Percentiles rank a stretch among this genome's conserved stretches.
phyloP scores from a whole-genome alignment of 92 coral and sea anemone genomes.

The Porites cylindrica region DNA sequence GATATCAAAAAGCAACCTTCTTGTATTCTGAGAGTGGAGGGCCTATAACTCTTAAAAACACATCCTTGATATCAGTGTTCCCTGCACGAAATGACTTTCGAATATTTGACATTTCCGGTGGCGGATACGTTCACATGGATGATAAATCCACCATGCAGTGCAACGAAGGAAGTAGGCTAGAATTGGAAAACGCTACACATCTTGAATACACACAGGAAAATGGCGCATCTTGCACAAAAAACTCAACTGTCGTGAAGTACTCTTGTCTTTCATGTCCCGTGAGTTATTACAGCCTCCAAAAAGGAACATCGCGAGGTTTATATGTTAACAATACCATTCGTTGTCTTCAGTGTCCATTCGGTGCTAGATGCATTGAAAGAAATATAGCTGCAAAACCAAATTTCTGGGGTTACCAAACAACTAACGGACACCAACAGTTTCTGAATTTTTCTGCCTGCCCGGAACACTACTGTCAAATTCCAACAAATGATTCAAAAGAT shows the following conservation, averaged over 20 bases:
- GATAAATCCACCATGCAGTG: constrained; percentile 23
- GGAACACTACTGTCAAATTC: constrained; percentile 61
- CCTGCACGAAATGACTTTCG: not conserved
- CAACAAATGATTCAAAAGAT: not conserved
- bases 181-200: constrained; percentile 25
- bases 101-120: constrained; percentile 23
- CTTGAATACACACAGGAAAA: too few species aligned
- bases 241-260: constrained; percentile 24
- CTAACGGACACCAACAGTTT: not conserved
- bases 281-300: constrained; percentile 67
- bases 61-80: constrained; percentile 24
- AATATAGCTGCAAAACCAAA: constrained; percentile 74
- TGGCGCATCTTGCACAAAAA: not conserved
- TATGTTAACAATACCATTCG: not conserved
- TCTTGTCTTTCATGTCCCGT: constrained; percentile 56
- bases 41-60: constrained; percentile 24
- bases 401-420: constrained; percentile 69
- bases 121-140: constrained; percentile 40
- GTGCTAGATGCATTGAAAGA: constrained; percentile 50
- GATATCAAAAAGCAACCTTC: constrained; percentile 8
- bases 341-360: constrained; percentile 74
- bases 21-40: constrained; percentile 37
- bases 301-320: constrained; percentile 60
- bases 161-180: constrained; percentile 12
- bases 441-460: constrained; percentile 70